A percentile compares a stretch with the other conserved stretches of the same genome.
Conservation (phyloP, 92 coral and sea anemone genomes). For the Ricordea florida region DNA sequence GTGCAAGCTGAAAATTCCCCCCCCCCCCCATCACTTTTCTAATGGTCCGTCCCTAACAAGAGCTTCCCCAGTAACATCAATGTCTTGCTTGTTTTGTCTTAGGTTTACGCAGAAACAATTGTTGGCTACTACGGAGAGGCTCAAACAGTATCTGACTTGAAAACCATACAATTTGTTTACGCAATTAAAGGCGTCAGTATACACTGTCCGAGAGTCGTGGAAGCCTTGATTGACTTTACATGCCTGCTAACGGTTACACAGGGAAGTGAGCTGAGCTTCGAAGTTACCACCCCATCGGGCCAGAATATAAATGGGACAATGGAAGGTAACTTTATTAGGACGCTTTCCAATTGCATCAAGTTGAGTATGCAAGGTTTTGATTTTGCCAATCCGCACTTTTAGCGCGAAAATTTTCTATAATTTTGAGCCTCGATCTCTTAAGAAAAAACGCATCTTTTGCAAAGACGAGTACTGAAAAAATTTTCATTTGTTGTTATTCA, state of each 20-base stretch:
- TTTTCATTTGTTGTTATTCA: background rate
- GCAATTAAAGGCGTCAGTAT: slow-evolving; percentile 2
- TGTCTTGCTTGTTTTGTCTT: background rate
- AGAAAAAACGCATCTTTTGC: too few relatives aligned
- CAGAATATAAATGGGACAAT: background rate
- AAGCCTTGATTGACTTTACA: slow-evolving; percentile 6
- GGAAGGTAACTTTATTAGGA: background rate
- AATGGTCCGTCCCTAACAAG: background rate
- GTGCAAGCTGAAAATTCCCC: background rate
- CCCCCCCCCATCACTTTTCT: background rate
- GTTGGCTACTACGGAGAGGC: slow-evolving; percentile 62
- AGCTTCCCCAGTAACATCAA: too few relatives aligned
- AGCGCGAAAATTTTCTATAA: background rate
- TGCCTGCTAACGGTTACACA: slow-evolving; percentile 22
- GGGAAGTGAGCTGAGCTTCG: slow-evolving; percentile 38
- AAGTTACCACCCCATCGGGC: background rate
- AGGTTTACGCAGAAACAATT: slow-evolving; percentile 51
- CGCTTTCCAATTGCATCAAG: background rate
- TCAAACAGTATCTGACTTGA: slow-evolving; percentile 8
- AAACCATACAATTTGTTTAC: background rate
- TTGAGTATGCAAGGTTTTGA: background rate
- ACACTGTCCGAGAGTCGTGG: slow-evolving; percentile 38
- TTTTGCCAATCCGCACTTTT: background rate
- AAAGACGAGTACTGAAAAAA: too few relatives aligned
- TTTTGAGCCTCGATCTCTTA: background rate